Evolutionary conservation across 2,113 vertebrate species (phyloP), one percentile per base, ranked within the genome.

Genomic region (Erythrocercus mccallii): DNA sequence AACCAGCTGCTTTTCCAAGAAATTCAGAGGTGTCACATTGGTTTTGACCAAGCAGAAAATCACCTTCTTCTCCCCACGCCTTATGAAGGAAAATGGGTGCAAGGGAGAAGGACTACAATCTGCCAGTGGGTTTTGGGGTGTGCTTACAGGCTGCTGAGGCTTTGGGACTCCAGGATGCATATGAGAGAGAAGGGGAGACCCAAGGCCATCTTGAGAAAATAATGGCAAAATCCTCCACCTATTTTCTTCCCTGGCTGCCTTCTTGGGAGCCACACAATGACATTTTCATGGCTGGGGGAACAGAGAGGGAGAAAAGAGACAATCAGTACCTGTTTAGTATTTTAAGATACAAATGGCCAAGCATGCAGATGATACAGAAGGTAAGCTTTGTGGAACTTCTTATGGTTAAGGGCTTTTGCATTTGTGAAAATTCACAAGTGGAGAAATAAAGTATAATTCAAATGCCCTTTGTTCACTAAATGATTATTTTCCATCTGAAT

Each of bases 1-100:
- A 86, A 71, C 9, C 37, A 88, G 9, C 21, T 87, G 73, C 56
- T 81, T 86, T 96, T 53, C 80, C 74, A 24, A 60, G 76, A 86
- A 90, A 42, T 30, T 57, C 37, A 58, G 70, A 66, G 44, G 8
- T 62, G 7, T 40, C 44, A 6, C 17, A 10, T 12, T 31, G 37
- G 0, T 74, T 94, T 92, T 68, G 44, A 62, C 24, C 0, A 3
- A 30, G 20, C 60, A 14, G 57, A 74, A 93, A 90, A 86, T 35
- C 70, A 60, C 0, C 0, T 6, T 22, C 27, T 81, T 72, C 50
- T 85, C 22, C 30, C 14, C 37, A 8, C 1, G 31, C 19, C 14
- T 83, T 37, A 50, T 4, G 15, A 40, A 70, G 27, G 19, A 50
- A 77, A 57, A 35, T 7, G 33, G 6, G 7, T 66, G 7, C 35